Evolutionary conservation across 2,113 vertebrate genomes (phyloP).

Genomic region (Carlito syrichta): DNA sequence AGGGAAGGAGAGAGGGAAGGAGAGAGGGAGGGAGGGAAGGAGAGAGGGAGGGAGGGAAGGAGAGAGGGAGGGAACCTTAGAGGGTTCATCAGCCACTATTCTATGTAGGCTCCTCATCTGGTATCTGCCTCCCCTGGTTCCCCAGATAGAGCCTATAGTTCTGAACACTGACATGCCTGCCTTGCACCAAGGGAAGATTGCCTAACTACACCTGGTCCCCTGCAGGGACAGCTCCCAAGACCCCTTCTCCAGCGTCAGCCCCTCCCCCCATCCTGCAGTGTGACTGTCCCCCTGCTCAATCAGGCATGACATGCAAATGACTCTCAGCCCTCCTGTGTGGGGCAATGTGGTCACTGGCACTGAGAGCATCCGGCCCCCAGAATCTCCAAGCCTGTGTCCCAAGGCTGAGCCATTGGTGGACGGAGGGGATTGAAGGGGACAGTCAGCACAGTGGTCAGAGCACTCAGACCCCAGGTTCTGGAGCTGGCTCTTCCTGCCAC

Average conservation of each 20-base stretch:
- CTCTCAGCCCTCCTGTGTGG: neutral
- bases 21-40: neutral
- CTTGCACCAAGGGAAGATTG: too few species aligned
- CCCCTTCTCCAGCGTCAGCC: neutral
- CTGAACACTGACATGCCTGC: neutral
- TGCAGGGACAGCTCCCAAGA: neutral
- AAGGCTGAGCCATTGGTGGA: neutral
- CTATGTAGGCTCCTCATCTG: fast-evolving
- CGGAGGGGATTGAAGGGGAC: fast-evolving
- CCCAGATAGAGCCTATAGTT: neutral
- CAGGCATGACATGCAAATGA: fast-evolving
- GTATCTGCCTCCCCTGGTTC: too few species aligned
- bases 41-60: too few species aligned
- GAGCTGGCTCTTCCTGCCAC: neutral
- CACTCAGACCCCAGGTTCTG: neutral
- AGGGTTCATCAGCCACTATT: neutral
- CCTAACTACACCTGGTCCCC: too few species aligned
- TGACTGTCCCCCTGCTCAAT: neutral
- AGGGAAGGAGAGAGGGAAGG: neutral
- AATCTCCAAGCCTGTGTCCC: neutral
- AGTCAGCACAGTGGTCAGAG: fast-evolving
- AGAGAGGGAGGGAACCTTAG: too few species aligned
- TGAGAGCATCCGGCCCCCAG: neutral
- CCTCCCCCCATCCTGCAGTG: neutral
- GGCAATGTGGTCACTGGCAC: fast-evolving